Base-by-base conservation (phyloP, 1,140 invertebrate genomes). In the Hyles euphorbiae region DNA sequence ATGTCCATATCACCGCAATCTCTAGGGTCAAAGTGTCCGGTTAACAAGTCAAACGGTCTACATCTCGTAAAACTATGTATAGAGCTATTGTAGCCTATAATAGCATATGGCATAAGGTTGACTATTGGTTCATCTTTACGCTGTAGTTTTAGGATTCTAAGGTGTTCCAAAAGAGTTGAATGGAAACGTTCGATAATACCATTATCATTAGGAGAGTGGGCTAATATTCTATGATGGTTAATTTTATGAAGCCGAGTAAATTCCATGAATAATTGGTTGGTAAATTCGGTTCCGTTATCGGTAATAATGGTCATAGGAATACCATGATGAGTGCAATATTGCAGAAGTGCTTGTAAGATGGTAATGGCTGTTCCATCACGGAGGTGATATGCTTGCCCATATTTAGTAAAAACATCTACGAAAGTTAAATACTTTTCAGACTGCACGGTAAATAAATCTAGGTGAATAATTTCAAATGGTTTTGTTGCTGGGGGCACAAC, bases 131-230 rank as follows among this genome's bases (percentile, higher is more conserved):
- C 62, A 7, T 44, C 36, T 34, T 34, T 10, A 4, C 53, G 45
- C 12, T 61, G 11, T 43, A 68, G 52, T 60, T 65, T 61, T 40
- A 65, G 44, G 11, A 68, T 56, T 34, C 61, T 48, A 10, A 67
- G 10, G 49, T 67, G 65, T 60, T 68, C 61, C 22, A 68, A 53
- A 34, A 69, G 40, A 3, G 67, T 69, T 3, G 63, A 68, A 51
- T 67, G 64, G 12, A 66, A 44, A n/a, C 65, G 33, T 11, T 67
- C 60, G 9, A 67, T 51, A n/a, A 60, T 63, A 22, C 57, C 60
- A 44, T 66, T 66, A 7, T 56, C 64, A 12, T 66, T 56, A 8
- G 58, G 58, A 3, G 58, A 45, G 32, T 62, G 34, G 8, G 54
- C 50, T 22, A 60, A 33, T 22, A 52, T 56, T 50, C 49, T 63